These are phyloP conservation scores for Muscicapa adusta DNA, from an alignment of 2,113 vertebrate species.

Conservation along the genomic window DNA sequence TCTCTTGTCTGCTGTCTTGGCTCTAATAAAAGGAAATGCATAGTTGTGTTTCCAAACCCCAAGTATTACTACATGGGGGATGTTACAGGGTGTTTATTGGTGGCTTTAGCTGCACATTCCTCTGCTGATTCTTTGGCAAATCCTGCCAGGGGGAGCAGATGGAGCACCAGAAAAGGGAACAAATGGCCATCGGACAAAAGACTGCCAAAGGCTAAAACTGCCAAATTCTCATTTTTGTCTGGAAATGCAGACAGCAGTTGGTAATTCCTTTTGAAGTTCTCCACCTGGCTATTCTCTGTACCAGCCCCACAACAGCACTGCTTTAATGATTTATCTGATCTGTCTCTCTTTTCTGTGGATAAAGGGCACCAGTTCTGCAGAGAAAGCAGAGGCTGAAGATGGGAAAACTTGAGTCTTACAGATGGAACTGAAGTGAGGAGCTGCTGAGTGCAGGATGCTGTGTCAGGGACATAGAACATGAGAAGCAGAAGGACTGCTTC, in stretches of 20 bases:
- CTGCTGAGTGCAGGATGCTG: neutral
- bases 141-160: neutral
- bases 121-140: neutral
- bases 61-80: neutral
- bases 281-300: neutral
- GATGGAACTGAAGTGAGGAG: neutral
- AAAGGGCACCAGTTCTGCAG: neutral
- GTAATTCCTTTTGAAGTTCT: neutral
- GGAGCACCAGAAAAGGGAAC: neutral
- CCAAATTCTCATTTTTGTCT: neutral
- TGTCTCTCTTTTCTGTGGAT: neutral
- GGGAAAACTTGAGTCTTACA: fast-evolving
- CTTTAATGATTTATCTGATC: neutral
- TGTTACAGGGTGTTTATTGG: neutral
- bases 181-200: neutral
- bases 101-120: neutral
- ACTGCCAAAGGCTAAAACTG: conserved; percentile 5
- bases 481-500: neutral
- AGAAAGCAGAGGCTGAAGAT: neutral
- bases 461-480: neutral
- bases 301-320: neutral
- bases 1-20: neutral
- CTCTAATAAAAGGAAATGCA: neutral
- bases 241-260: neutral
- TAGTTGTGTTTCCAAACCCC: neutral